Conservation (phyloP, 2,797 vertebrate species). For the Miichthys miiuy region DNA sequence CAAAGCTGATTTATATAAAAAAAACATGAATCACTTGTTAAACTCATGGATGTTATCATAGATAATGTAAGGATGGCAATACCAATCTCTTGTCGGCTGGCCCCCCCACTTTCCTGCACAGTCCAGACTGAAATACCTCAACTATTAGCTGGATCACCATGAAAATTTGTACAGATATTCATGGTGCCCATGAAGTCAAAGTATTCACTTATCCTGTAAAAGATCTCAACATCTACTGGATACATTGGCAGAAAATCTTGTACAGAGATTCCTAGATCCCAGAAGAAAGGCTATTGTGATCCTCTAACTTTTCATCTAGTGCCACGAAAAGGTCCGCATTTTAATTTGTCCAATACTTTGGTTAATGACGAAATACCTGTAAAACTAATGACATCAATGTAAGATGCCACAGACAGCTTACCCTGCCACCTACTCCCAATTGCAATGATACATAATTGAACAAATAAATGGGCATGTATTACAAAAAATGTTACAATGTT, state of each 20-base stretch:
- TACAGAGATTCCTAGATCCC: neutral
- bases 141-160: neutral
- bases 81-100: neutral
- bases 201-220: neutral
- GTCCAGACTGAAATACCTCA: conserved; percentile 7
- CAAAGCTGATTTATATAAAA: conserved; percentile 4
- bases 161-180: neutral
- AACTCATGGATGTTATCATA: neutral
- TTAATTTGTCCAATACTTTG: neutral
- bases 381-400: neutral
- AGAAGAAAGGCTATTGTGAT: neutral
- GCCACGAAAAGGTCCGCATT: neutral
- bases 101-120: neutral
- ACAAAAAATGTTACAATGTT: too few relatives aligned
- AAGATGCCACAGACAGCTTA: too few relatives aligned
- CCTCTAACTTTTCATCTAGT: neutral
- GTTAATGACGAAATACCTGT: neutral
- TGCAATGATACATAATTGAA: too few relatives aligned
- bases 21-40: conserved; percentile 10
- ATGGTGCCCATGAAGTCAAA: neutral
- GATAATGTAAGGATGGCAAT: neutral
- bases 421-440: too few relatives aligned
- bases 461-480: too few relatives aligned
- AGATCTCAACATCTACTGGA: neutral
- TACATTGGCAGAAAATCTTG: neutral